A percentile compares a stretch with the other conserved stretches of the same genome.
These are phyloP conservation scores for Pollenia labialis DNA, from an alignment of 2,888 invertebrate genomes.

Conservation along the genomic window DNA sequence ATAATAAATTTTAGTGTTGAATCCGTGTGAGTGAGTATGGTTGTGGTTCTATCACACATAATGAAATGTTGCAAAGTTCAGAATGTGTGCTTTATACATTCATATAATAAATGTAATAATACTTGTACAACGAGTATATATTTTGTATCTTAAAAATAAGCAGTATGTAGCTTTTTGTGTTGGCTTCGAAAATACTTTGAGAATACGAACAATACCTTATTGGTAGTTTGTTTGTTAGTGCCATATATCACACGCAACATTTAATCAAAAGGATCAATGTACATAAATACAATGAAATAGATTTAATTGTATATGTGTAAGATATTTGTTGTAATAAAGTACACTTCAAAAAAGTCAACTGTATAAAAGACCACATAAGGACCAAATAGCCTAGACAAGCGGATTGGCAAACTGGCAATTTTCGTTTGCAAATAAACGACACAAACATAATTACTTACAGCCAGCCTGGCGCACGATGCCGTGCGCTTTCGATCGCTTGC, in stretches of 20 bases:
- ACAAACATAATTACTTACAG: too few species aligned
- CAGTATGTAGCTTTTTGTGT: constrained; percentile 21
- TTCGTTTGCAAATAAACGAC: too few species aligned
- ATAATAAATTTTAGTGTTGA: constrained; percentile 27
- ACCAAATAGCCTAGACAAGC: too few species aligned
- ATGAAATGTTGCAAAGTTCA: constrained; percentile 48
- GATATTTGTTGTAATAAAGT: background rate
- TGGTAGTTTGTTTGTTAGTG: constrained; percentile 63
- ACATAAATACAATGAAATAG: background rate
- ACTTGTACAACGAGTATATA: background rate
- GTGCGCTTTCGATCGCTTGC: too few species aligned
- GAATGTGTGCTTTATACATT: constrained; percentile 41
- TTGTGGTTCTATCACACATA: constrained; percentile 18
- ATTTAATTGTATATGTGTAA: background rate
- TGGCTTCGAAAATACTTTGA: background rate
- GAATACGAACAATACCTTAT: constrained; percentile 9
- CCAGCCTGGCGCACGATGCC: too few species aligned
- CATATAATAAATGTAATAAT: constrained; percentile 40
- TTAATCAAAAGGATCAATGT: constrained; percentile 78
- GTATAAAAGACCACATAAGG: too few species aligned
- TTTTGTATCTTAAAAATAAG: constrained; percentile 9
- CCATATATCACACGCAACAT: constrained; percentile 82
- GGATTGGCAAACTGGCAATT: too few species aligned
- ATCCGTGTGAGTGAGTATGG: background rate
- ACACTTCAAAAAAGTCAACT: too few species aligned